Conservation (phyloP, 1,140 invertebrate genomes). For the Aphelenchoides avenae region DNA sequence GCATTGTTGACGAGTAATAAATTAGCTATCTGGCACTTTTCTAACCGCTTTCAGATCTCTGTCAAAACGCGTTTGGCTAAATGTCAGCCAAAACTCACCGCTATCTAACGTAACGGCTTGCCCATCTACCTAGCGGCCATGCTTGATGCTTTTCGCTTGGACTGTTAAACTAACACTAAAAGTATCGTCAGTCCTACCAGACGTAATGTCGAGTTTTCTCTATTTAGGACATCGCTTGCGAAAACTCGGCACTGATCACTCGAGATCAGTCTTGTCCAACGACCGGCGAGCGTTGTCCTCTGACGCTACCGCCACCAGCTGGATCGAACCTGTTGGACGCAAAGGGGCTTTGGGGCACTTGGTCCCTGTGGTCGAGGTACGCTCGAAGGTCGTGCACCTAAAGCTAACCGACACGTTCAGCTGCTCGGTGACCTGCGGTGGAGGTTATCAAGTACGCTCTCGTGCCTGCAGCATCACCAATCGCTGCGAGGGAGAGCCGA, state of each 20-base stretch:
- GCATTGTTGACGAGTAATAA: too few species aligned
- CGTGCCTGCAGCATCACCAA: conserved; percentile 47
- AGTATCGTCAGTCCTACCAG: background rate
- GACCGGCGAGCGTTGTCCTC: conserved; percentile 44
- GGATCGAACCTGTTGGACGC: conserved; percentile 1
- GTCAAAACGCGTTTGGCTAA: background rate
- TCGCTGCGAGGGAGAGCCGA: conserved; percentile 46
- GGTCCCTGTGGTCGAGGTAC: conserved; percentile 44
- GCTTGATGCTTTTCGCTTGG: background rate
- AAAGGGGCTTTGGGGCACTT: conserved; percentile 43
- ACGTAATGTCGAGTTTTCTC: background rate
- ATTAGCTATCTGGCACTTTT: too few species aligned
- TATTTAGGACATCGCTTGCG: conserved; percentile 48
- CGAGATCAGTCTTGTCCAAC: conserved; percentile 48
- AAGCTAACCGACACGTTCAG: too few species aligned
- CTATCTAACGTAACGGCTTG: background rate
- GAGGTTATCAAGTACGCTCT: conserved; percentile 45
- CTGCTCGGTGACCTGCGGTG: conserved; percentile 50
- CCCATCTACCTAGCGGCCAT: conserved; percentile 2
- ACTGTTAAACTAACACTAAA: conserved; percentile 1
- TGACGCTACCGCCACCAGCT: conserved; percentile 12
- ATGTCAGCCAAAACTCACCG: background rate
- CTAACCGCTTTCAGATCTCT: background rate
- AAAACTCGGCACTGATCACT: conserved; percentile 38
- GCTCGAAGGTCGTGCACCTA: conserved; percentile 23